These are phyloP conservation scores for Dichetophora obliterata DNA, from an alignment of 2,888 invertebrate species.

Conservation along the genomic window DNA sequence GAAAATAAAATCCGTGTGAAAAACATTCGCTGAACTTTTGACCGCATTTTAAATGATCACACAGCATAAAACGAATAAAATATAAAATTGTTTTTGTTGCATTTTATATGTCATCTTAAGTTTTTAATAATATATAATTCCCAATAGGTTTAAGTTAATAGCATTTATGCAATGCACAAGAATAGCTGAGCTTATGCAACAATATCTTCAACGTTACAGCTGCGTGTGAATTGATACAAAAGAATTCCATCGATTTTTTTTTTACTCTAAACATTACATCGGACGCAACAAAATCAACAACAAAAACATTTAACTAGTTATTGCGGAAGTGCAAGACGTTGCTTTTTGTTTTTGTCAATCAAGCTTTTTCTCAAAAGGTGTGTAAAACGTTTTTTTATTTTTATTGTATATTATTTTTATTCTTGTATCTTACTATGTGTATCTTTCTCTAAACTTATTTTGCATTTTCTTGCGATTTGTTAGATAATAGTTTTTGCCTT, in stretches of 20 bases:
- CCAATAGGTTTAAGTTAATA: slow-evolving; percentile 17
- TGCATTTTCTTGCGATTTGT: not conserved
- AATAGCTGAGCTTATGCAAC: not conserved
- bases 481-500: not conserved
- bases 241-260: not conserved
- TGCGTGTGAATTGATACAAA: slow-evolving; percentile 38
- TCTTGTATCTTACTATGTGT: not conserved
- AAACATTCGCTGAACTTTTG: slow-evolving; percentile 36
- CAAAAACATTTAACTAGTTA: not conserved
- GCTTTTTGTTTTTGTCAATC: not conserved
- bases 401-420: not conserved
- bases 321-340: slow-evolving; percentile 14
- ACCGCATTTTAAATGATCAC: slow-evolving; percentile 27
- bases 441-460: not conserved
- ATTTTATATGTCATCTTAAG: not conserved
- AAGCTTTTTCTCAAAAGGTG: slow-evolving; percentile 24
- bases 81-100: slow-evolving; percentile 37
- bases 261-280: too few relatives aligned
- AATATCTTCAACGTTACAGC: slow-evolving; percentile 18
- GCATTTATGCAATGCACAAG: not conserved
- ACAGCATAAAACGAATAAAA: slow-evolving; percentile 14
- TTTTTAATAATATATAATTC: slow-evolving; percentile 13
- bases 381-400: slow-evolving; percentile 15
- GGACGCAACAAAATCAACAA: not conserved
- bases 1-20: not conserved